Base-by-base conservation (phyloP, 2,888 invertebrate species). In the Ochlodes sylvanus region DNA sequence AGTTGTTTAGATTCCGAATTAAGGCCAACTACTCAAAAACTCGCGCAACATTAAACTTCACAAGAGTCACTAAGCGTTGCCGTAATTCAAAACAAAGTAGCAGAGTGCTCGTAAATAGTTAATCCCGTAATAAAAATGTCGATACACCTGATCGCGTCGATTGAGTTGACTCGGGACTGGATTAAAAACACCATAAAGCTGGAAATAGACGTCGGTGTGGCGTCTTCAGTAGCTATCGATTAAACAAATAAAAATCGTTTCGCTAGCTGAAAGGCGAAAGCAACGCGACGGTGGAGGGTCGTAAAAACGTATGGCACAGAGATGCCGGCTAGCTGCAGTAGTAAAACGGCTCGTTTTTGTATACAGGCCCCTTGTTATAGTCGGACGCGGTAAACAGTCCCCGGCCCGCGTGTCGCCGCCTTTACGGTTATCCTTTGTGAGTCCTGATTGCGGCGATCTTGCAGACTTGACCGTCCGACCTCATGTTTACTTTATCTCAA, bases 181-280 rank as follows among this genome's bases (percentile, higher is more conserved):
- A 89, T 89, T 88, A 89, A 88, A n/a, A 87, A 86, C 77, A 83
- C 82, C 81, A 82, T 93, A 88, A 91, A 84, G 75, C 77, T 81
- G 75, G 85, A 90, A 92, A 92, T 91, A 93, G 87, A 81, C 81
- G 80, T 81, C 82, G 80, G 84, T 83, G 81, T 84, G 77, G 84
- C 85, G 84, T 90, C 89, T 91, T 90, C 86, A 87, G 87, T 86
- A 87, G 81, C 80, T 86, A 92, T 93, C 90, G 92, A 92, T 93
- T 92, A 92, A 92, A 93, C 92, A 91, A 92, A 92, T 92, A 91
- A 91, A 92, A 90, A 80, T 77, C 83, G 89, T 89, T 90, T 92
- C 87, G 90, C 91, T 85, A 80, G 82, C 86, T 89, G 86, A 89
- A 91, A 91, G 89, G 88, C 89, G 85, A 88, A 89, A 88, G 89